Percentiles rank a stretch among this genome's conserved stretches.
These are phyloP conservation scores for Trachythela sp. DNA, from an alignment of 64 coral and sea anemone genomes.

Conservation along the genomic window DNA sequence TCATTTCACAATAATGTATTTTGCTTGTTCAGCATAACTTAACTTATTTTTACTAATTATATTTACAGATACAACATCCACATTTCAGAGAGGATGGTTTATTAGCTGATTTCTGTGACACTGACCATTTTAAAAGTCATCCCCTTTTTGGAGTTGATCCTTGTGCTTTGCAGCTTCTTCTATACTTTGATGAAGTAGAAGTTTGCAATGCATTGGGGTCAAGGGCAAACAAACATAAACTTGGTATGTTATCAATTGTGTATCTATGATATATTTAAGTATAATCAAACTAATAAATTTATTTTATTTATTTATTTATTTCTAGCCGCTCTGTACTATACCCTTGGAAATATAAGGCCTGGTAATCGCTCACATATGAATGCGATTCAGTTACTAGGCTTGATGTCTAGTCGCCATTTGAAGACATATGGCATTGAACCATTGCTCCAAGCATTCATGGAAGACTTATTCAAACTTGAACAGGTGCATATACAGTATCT, in stretches of 20 bases:
- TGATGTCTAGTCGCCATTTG: background rate
- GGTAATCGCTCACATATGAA: background rate
- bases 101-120: constrained; percentile 54
- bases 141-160: constrained; percentile 41
- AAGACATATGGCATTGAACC: background rate
- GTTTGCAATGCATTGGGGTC: constrained; percentile 44
- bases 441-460: background rate
- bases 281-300: background rate
- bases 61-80: constrained; percentile 45
- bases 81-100: constrained; percentile 45
- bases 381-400: background rate
- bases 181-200: constrained; percentile 58
- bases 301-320: background rate
- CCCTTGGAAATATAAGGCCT: background rate
- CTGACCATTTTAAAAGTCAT: constrained; percentile 29
- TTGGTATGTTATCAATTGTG: background rate
- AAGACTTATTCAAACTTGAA: background rate
- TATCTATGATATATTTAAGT: background rate
- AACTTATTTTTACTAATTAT: background rate
- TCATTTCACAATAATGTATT: background rate
- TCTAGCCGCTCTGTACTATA: background rate
- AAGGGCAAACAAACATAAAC: constrained; percentile 37
- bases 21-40: background rate
- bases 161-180: constrained; percentile 24
- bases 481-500: no score